Evolutionary conservation across 2,113 vertebrate genomes (phyloP).

Genomic region (Python bivittatus): DNA sequence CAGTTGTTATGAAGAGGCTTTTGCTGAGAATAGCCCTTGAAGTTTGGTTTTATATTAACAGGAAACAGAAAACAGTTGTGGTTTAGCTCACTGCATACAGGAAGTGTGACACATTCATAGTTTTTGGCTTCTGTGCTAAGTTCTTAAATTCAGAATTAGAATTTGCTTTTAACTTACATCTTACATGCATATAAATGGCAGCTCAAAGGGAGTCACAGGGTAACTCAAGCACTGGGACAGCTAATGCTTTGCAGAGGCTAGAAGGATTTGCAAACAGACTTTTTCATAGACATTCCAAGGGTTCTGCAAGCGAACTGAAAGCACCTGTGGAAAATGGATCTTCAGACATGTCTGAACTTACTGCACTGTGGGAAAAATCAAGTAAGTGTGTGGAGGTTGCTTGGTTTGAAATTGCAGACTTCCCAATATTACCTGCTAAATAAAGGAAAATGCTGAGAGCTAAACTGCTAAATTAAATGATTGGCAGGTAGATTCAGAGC

Average conservation of each 20-base stretch:
- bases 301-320: conserved; percentile 76
- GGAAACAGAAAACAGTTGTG: conserved; percentile 76
- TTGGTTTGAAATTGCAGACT: background rate
- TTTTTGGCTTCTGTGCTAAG: conserved; percentile 64
- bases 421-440: background rate
- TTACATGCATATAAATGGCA: conserved; percentile 77
- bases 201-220: conserved; percentile 80
- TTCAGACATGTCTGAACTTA: conserved; percentile 80
- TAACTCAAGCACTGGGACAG: conserved; percentile 69
- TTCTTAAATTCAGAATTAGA: conserved; percentile 60
- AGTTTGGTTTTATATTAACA: conserved; percentile 74
- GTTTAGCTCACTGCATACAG: conserved; percentile 80
- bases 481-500: conserved; percentile 2
- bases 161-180: conserved; percentile 41
- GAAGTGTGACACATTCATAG: conserved; percentile 80
- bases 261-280: conserved; percentile 87
- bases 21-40: conserved; percentile 47
- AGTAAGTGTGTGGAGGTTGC: conserved; percentile 82
- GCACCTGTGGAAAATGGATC: conserved; percentile 78
- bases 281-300: conserved; percentile 85
- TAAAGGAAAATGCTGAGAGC: conserved; percentile 8
- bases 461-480: conserved; percentile 9
- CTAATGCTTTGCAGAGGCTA: conserved; percentile 81
- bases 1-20: conserved; percentile 38
- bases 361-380: conserved; percentile 82